phyloP scores from a whole-genome alignment of 2,113 vertebrate genomes.

The Phalacrocorax brasilianus region DNA sequence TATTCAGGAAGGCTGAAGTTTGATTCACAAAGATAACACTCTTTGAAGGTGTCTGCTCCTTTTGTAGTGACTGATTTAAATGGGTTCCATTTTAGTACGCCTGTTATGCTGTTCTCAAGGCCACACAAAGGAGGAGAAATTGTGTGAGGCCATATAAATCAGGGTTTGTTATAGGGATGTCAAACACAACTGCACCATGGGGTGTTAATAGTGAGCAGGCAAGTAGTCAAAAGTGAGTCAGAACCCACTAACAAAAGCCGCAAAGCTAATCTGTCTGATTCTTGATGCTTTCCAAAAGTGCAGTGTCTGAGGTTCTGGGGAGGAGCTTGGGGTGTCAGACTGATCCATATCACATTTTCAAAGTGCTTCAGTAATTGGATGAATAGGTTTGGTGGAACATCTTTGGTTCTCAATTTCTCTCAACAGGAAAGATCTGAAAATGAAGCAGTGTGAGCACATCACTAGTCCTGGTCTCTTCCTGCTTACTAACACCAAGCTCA shows the following conservation, averaged over 20 bases:
- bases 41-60: conserved; percentile 32
- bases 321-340: background rate
- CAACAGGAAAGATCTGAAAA: background rate
- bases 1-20: background rate
- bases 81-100: background rate
- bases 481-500: background rate
- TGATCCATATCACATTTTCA: background rate
- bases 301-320: background rate
- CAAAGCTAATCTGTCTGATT: conserved; percentile 20
- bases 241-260: conserved; percentile 29
- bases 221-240: conserved; percentile 44
- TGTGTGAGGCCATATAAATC: conserved; percentile 3
- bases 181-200: background rate
- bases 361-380: background rate
- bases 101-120: background rate
- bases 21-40: conserved; percentile 10
- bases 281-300: background rate
- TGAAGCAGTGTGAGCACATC: background rate
- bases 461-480: background rate
- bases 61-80: background rate
- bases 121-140: conserved; percentile 3
- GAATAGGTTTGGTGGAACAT: background rate
- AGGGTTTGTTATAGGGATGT: background rate
- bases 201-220: conserved; percentile 16
- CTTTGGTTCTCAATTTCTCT: background rate